These are phyloP conservation scores for Hemithea aestivaria DNA, from an alignment of 2,888 invertebrate species.

Conservation along the genomic window DNA sequence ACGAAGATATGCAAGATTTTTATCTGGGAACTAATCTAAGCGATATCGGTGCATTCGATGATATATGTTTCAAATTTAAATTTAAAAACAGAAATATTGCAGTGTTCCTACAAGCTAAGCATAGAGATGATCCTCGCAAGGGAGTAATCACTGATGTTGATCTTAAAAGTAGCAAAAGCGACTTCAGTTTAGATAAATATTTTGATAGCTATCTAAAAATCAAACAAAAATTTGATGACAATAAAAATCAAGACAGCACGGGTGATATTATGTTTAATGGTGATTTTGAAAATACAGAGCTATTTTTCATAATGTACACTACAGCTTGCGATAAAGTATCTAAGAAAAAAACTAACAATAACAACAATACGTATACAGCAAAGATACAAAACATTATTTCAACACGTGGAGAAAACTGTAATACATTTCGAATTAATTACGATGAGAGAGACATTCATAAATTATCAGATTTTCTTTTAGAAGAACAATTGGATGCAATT, in stretches of 20 bases:
- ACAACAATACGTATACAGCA: slow-evolving; percentile 11
- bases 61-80: slow-evolving; percentile 35
- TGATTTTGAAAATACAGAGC: slow-evolving; percentile 29
- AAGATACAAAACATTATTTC: slow-evolving; percentile 28
- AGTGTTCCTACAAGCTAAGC: slow-evolving; percentile 40
- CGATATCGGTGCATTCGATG: slow-evolving; percentile 39
- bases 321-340: slow-evolving; percentile 29
- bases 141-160: slow-evolving; percentile 30
- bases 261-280: slow-evolving; percentile 31
- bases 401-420: slow-evolving; percentile 19
- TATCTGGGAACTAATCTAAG: slow-evolving; percentile 38
- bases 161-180: slow-evolving; percentile 25
- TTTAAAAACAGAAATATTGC: slow-evolving; percentile 9
- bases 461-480: not conserved
- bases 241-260: slow-evolving; percentile 5
- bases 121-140: slow-evolving; percentile 33
- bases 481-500: slow-evolving; percentile 1
- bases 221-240: slow-evolving; percentile 29
- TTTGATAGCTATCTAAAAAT: slow-evolving; percentile 38
- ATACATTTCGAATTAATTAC: slow-evolving; percentile 3
- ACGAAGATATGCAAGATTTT: slow-evolving; percentile 30
- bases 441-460: not conserved
- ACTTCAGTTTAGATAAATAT: slow-evolving; percentile 33
- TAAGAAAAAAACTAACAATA: slow-evolving; percentile 17
- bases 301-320: slow-evolving; percentile 38